These are phyloP conservation scores for Conger conger DNA, from an alignment of 2,113 vertebrate genomes.

Conservation along the genomic window DNA sequence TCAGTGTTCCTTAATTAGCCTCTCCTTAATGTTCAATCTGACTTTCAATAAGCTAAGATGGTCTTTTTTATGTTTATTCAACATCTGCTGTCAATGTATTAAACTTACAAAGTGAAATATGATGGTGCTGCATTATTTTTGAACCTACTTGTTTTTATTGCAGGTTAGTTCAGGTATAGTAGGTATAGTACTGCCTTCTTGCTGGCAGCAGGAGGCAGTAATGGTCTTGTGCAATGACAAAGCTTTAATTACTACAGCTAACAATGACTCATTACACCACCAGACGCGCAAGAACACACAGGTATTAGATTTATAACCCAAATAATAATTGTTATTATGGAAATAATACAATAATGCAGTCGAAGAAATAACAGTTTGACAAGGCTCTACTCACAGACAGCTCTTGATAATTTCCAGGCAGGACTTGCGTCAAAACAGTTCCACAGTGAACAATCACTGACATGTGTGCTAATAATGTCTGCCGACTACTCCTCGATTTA, in stretches of 20 bases:
- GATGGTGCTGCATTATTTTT: not conserved
- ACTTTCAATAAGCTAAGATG: constrained; percentile 13
- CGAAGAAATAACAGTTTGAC: not conserved
- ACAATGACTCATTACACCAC: not conserved
- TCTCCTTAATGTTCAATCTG: constrained; percentile 30
- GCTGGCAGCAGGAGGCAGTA: constrained; percentile 22
- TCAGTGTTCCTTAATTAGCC: constrained; percentile 14
- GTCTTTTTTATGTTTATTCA: not conserved
- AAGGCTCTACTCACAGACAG: not conserved
- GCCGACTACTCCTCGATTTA: not conserved
- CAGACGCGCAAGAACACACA: not conserved
- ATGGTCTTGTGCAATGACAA: constrained; percentile 10
- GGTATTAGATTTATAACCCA: not conserved
- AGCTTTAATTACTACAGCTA: constrained; percentile 12
- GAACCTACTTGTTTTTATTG: constrained; percentile 21
- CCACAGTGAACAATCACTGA: not conserved
- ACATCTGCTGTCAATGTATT: not conserved
- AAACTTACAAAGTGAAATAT: not conserved
- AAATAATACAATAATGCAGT: not conserved
- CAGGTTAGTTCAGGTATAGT: constrained; percentile 6
- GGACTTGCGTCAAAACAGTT: not conserved
- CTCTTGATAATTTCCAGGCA: not conserved
- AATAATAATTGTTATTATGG: not conserved
- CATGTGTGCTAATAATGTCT: not conserved
- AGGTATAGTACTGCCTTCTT: constrained; percentile 18